These are phyloP conservation scores for Drosophila kuntzei DNA, from an alignment of 2,888 invertebrate species.

Conservation along the genomic window DNA sequence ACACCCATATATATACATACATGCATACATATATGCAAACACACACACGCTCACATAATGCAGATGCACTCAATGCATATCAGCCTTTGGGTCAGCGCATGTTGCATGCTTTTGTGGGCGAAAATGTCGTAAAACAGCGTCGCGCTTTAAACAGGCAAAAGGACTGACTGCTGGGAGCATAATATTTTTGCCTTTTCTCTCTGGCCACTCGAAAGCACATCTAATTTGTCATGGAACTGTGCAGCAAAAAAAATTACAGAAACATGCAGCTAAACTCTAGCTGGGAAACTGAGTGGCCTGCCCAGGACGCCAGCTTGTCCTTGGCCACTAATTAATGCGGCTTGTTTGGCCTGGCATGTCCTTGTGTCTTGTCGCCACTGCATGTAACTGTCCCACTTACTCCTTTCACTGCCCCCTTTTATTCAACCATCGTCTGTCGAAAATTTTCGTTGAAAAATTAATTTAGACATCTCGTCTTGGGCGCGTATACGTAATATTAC, in stretches of 20 bases:
- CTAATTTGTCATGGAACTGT: conserved; percentile 75
- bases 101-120: conserved; percentile 62
- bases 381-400: conserved; percentile 38
- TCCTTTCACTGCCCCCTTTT: not conserved
- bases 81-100: conserved; percentile 50
- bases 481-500: conserved; percentile 52
- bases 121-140: conserved; percentile 69
- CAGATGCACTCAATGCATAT: conserved; percentile 76
- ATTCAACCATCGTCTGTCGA: conserved; percentile 33
- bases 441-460: conserved; percentile 53
- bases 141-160: conserved; percentile 11
- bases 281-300: not conserved
- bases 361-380: conserved; percentile 31
- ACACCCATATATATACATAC: conserved; percentile 14
- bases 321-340: conserved; percentile 79
- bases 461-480: conserved; percentile 43
- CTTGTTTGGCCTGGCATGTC: conserved; percentile 66
- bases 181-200: conserved; percentile 62
- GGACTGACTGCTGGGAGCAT: conserved; percentile 33
- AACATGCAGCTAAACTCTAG: not conserved
- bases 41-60: conserved; percentile 46
- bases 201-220: conserved; percentile 67
- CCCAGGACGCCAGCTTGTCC: conserved; percentile 49
- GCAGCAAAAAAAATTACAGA: conserved; percentile 44
- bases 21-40: conserved; percentile 12